These are phyloP conservation scores for Microcebus murinus DNA, from an alignment of 2,113 vertebrate species.

Conservation along the genomic window DNA sequence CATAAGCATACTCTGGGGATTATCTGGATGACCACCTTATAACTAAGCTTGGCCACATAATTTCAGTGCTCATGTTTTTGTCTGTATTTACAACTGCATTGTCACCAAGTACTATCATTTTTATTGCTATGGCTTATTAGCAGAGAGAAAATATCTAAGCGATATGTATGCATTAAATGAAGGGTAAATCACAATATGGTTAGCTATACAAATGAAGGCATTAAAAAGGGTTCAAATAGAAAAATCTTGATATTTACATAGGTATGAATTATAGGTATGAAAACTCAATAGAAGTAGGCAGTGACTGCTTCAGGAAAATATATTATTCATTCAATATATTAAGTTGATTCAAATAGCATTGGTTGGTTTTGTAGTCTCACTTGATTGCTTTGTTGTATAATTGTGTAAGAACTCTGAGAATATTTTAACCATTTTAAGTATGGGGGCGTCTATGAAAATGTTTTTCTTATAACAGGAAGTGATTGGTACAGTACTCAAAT, in stretches of 20 bases:
- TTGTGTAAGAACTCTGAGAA: neutral
- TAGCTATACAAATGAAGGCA: constrained; percentile 44
- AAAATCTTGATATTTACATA: constrained; percentile 43
- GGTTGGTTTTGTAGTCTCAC: neutral
- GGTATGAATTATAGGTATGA: neutral
- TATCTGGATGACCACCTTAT: neutral
- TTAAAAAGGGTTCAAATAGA: constrained; percentile 23
- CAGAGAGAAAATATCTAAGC: constrained; percentile 5
- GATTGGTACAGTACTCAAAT: neutral
- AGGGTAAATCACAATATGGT: neutral
- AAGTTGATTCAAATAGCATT: neutral
- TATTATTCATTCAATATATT: neutral
- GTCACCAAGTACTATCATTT: neutral
- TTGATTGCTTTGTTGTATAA: constrained; percentile 19
- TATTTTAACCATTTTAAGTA: constrained; percentile 17
- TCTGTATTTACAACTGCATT: constrained; percentile 1
- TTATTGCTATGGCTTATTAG: neutral
- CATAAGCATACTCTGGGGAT: neutral
- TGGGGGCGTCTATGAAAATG: neutral
- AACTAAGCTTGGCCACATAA: neutral
- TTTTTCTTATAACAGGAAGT: constrained; percentile 9
- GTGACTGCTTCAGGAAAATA: constrained; percentile 44
- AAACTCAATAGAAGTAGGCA: constrained; percentile 37
- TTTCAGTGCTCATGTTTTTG: neutral
- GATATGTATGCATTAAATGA: neutral